Evolutionary conservation across 2,888 invertebrate species (phyloP).

Genomic region (Uloborus plumipes): DNA sequence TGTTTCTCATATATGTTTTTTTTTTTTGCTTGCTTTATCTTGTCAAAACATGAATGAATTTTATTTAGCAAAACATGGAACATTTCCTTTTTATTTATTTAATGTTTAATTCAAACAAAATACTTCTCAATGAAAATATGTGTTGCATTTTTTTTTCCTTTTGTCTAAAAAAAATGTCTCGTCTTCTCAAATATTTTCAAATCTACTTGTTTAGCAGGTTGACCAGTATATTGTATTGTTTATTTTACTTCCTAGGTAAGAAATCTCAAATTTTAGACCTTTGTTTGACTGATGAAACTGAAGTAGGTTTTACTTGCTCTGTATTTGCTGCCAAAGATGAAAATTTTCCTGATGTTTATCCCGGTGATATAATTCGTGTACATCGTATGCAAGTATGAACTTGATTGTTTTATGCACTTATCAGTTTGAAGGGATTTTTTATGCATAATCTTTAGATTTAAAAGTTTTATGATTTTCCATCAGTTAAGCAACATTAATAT

Average conservation of each 20-base stretch:
- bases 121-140: too few species aligned
- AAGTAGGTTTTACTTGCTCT: slow-evolving; percentile 44
- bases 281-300: slow-evolving; percentile 44
- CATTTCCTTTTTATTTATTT: background rate
- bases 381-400: slow-evolving; percentile 54
- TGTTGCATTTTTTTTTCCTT: too few species aligned
- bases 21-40: background rate
- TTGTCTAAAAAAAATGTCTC: too few species aligned
- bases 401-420: background rate
- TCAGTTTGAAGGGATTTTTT: too few species aligned
- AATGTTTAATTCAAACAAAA: too few species aligned
- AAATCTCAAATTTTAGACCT: slow-evolving; percentile 45
- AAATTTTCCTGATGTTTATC: slow-evolving; percentile 59
- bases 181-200: too few species aligned
- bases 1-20: background rate
- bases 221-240: too few species aligned
- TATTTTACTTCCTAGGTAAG: slow-evolving; percentile 5
- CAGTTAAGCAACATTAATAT: background rate
- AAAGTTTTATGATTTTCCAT: too few species aligned
- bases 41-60: too few species aligned
- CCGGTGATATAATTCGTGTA: slow-evolving; percentile 57
- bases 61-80: too few species aligned
- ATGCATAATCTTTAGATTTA: too few species aligned
- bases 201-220: too few species aligned
- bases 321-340: slow-evolving; percentile 42